Base-by-base conservation (phyloP, 2,888 invertebrate species). In the Eubasilissa splendida region DNA sequence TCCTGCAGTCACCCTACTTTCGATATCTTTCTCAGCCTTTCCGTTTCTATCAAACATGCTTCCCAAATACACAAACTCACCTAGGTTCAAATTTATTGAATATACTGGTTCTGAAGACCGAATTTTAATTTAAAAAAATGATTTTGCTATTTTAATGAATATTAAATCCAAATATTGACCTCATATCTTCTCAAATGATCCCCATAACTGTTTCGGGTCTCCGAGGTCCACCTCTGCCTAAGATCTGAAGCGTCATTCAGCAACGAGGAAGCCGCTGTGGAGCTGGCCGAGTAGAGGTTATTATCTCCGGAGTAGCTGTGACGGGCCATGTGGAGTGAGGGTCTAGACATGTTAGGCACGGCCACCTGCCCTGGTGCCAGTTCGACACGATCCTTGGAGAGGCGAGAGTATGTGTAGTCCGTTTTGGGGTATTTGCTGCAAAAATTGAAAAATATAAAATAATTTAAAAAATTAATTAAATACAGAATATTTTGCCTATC, bases 281-380 rank as follows among this genome's bases (percentile, higher is more conserved):
- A 11, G 14, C 31, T 33, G 22, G 9, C 33, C 12, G 54, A 56
- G 68, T 22, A 31, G 31, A 65, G 65, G 53, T 52, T 75, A 0
- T 22, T 2, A 11, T 56, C 33, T 53, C 56, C 56, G 14, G 59
- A 70, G 10, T 14, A 12, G 50, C 68, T 12, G 53, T 33, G 63
- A 87, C 80, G 63, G 33, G 31, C 52, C 53, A 42, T 68, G 71
- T 74, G 89, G 75, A 94, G 89, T 79, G 95, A 93, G 80, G 93
- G 92, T 3, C 97, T 93, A 2, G 96, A 96, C 96, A 97, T 96
- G 88, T 97, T 97, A 4, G 96, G 96, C 92, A 96, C 95, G 50
- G 95, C 94, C 84, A 96, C 91, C 79, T 96, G 92, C 1, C 96
- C 96, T 0, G 95, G 95, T 0, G 94, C 94, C 79, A 96, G 89